Evolutionary conservation across 2,797 vertebrate genomes (phyloP).

Genomic region (Eleutherodactylus coqui): DNA sequence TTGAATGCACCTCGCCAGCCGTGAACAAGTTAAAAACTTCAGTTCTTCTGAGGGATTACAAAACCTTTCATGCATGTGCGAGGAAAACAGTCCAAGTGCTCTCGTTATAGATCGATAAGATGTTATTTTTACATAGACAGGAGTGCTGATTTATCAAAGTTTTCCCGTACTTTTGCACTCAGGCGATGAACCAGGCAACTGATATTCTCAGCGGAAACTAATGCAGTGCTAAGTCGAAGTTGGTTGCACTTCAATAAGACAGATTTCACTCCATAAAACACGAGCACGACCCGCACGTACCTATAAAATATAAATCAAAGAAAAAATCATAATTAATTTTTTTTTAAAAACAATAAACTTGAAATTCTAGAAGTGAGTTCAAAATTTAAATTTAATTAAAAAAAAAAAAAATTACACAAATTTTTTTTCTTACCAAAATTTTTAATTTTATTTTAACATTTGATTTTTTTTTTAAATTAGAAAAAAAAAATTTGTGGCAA

Average conservation of each 20-base stretch:
- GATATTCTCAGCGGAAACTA: slow-evolving; percentile 40
- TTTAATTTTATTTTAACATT: neutral
- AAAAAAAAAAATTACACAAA: neutral
- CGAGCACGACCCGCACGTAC: neutral
- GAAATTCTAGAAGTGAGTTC: neutral
- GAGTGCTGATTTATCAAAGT: slow-evolving; percentile 59
- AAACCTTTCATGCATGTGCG: slow-evolving; percentile 55
- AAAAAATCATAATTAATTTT: neutral
- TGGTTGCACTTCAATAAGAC: slow-evolving; percentile 5
- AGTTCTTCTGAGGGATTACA: slow-evolving; percentile 50
- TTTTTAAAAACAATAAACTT: neutral
- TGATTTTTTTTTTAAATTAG: neutral
- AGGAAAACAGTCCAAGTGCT: slow-evolving; percentile 40
- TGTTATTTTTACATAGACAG: slow-evolving; percentile 58
- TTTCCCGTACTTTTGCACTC: slow-evolving; percentile 45
- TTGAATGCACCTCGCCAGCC: slow-evolving; percentile 17
- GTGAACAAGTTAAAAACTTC: slow-evolving; percentile 44
- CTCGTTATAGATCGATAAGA: slow-evolving; percentile 54
- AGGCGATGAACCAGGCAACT: slow-evolving; percentile 43
- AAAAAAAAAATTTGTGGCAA: too few species aligned
- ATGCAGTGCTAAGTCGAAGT: neutral
- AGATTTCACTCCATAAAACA: neutral
- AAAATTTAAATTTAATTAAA: neutral
- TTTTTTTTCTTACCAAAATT: neutral
- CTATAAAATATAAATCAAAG: neutral